Conservation (phyloP, 1,140 invertebrate species). For the Luehdorfia chinensis region DNA sequence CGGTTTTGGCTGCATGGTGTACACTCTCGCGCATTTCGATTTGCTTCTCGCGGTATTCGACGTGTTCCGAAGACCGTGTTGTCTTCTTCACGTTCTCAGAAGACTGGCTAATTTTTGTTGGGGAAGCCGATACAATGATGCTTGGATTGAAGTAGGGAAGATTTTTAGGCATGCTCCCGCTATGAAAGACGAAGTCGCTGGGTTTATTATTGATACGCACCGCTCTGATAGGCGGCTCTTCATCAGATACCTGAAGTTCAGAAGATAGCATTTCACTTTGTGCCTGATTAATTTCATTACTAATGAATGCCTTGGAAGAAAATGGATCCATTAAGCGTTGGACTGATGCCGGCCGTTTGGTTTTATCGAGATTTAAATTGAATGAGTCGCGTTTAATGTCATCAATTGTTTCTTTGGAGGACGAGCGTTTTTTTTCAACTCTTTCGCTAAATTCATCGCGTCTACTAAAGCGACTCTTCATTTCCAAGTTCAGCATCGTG, state of each 20-base stretch:
- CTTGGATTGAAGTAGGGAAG: slow-evolving; percentile 62
- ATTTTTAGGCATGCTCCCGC: slow-evolving; percentile 66
- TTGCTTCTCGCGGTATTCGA: slow-evolving; percentile 51
- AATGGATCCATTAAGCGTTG: slow-evolving; percentile 61
- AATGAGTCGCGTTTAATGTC: slow-evolving; percentile 60
- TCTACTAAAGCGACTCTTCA: slow-evolving; percentile 56
- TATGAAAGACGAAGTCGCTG: slow-evolving; percentile 57
- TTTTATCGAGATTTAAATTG: slow-evolving; percentile 52
- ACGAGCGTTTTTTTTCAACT: slow-evolving; percentile 46
- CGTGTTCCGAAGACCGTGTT: slow-evolving; percentile 48
- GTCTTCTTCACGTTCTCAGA: slow-evolving; percentile 62
- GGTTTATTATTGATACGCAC: slow-evolving; percentile 51
- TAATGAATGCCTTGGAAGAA: slow-evolving; percentile 61
- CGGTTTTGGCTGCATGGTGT: slow-evolving; percentile 33
- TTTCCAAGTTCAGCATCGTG: slow-evolving; percentile 63
- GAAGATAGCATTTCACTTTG: slow-evolving; percentile 47
- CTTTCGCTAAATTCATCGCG: slow-evolving; percentile 60
- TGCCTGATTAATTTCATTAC: slow-evolving; percentile 45
- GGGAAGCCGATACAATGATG: slow-evolving; percentile 44
- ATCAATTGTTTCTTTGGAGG: slow-evolving; percentile 57
- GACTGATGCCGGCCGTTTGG: slow-evolving; percentile 57
- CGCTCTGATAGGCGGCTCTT: slow-evolving; percentile 44
- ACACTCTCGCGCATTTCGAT: slow-evolving; percentile 40
- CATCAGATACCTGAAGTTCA: slow-evolving; percentile 44
- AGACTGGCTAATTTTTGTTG: slow-evolving; percentile 48